These are phyloP conservation scores for Andrena cerasifolii DNA, from an alignment of 1,140 invertebrate genomes.

Conservation along the genomic window DNA sequence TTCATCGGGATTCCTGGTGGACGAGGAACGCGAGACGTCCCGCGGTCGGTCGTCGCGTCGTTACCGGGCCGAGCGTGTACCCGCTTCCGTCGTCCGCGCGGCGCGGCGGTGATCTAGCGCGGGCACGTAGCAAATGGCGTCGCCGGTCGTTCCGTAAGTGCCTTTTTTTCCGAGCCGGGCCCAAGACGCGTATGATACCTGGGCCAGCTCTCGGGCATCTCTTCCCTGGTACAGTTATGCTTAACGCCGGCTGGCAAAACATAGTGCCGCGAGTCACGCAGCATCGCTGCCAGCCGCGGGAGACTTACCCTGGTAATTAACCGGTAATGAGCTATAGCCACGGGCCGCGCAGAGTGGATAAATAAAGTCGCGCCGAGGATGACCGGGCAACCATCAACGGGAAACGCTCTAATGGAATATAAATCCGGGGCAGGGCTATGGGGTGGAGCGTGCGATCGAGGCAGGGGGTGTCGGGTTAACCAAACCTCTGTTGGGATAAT, in stretches of 20 bases:
- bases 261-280: constrained; percentile 64
- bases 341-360: constrained; percentile 42
- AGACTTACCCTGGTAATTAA: constrained; percentile 70
- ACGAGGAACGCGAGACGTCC: neutral
- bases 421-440: constrained; percentile 41
- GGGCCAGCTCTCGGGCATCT: constrained; percentile 30
- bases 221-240: constrained; percentile 47
- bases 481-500: no score
- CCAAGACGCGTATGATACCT: constrained; percentile 4
- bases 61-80: neutral
- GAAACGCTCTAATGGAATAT: constrained; percentile 58
- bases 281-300: constrained; percentile 40
- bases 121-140: constrained; percentile 14
- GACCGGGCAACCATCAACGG: neutral
- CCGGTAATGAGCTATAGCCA: constrained; percentile 67
- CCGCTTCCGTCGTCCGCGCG: neutral
- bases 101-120: neutral
- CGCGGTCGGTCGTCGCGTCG: neutral
- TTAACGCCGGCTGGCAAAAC: constrained; percentile 45
- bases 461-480: no score
- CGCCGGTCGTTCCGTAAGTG: neutral
- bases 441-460: constrained; percentile 25
- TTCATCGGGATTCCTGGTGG: neutral
- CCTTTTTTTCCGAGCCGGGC: neutral
- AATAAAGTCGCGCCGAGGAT: constrained; percentile 54